A percentile compares a stretch with the other conserved stretches of the same genome.
phyloP scores from a whole-genome alignment of 2,797 vertebrate genomes.

The Sarcophilus harrisii region DNA sequence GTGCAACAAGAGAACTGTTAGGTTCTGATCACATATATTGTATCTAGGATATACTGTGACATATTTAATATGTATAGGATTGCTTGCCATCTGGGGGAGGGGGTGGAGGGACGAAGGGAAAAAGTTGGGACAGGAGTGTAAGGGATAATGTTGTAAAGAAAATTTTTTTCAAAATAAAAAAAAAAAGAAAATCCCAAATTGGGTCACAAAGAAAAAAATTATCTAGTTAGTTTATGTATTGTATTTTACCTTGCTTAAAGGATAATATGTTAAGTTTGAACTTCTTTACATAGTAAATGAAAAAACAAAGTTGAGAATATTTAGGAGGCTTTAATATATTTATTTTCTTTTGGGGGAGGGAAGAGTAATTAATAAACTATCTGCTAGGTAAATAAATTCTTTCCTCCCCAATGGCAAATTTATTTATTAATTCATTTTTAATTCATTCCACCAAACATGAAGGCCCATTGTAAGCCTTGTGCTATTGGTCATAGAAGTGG shows the following conservation, averaged over 20 bases:
- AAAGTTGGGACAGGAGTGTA: too few relatives aligned
- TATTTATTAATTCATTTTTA: conserved; percentile 72
- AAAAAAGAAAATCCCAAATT: too few relatives aligned
- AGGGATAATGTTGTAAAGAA: too few relatives aligned
- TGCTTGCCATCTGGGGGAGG: too few relatives aligned
- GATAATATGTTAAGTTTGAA: conserved; percentile 13
- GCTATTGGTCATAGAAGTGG: conserved; percentile 14
- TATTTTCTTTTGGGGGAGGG: conserved; percentile 3
- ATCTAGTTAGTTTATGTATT: not conserved
- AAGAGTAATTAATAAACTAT: conserved; percentile 54
- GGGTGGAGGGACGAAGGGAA: too few relatives aligned
- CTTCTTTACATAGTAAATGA: conserved; percentile 1
- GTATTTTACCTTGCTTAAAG: conserved; percentile 26
- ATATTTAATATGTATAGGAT: too few relatives aligned
- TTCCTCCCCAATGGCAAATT: conserved; percentile 56
- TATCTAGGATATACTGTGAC: too few relatives aligned
- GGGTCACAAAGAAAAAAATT: too few relatives aligned
- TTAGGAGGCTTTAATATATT: conserved; percentile 34
- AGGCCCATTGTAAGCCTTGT: conserved; percentile 17
- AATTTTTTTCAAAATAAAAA: too few relatives aligned
- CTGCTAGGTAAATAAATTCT: conserved; percentile 20
- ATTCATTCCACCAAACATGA: conserved; percentile 35
- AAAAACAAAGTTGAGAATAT: conserved; percentile 16
- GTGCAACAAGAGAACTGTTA: too few relatives aligned
- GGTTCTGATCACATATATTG: too few relatives aligned